Conservation (phyloP, 1,140 invertebrate species). For the Drosophila mauritiana region DNA sequence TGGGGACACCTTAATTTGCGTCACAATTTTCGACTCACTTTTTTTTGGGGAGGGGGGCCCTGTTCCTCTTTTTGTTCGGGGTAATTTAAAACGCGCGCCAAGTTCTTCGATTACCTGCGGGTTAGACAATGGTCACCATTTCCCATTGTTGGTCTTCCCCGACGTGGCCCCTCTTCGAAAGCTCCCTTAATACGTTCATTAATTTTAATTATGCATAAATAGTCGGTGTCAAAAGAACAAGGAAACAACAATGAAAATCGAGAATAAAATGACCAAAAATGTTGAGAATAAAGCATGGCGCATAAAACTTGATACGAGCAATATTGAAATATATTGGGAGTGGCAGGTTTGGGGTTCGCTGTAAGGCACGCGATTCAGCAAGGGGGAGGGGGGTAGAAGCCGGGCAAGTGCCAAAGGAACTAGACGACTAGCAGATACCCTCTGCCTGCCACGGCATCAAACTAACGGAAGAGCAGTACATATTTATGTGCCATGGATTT, state of each 20-base stretch:
- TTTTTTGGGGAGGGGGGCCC: slow-evolving; percentile 1
- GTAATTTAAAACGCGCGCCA: slow-evolving; percentile 73
- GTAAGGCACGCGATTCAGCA: slow-evolving; percentile 16
- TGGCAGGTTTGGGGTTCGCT: not conserved
- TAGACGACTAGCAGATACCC: slow-evolving; percentile 1
- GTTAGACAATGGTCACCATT: slow-evolving; percentile 49
- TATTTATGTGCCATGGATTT: too few relatives aligned
- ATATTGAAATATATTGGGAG: slow-evolving; percentile 5
- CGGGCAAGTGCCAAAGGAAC: not conserved
- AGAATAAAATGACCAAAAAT: slow-evolving; percentile 32
- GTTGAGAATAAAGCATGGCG: slow-evolving; percentile 13
- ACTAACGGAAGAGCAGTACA: too few relatives aligned
- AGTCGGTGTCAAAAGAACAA: slow-evolving; percentile 36
- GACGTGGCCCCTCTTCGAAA: not conserved
- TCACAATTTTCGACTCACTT: slow-evolving; percentile 53
- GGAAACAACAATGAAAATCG: slow-evolving; percentile 20
- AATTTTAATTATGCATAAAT: slow-evolving; percentile 79
- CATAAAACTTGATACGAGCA: slow-evolving; percentile 25
- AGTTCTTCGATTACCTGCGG: slow-evolving; percentile 73
- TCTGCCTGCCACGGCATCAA: not conserved
- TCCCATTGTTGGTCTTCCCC: slow-evolving; percentile 39
- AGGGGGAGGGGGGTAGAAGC: slow-evolving; percentile 18
- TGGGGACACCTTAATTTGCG: slow-evolving; percentile 52
- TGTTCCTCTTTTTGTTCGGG: slow-evolving; percentile 21
- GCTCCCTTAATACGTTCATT: slow-evolving; percentile 70